A percentile compares a stretch with the other conserved stretches of the same genome.
phyloP scores from a whole-genome alignment of 2,113 vertebrate genomes.

The Zapornia atra region DNA sequence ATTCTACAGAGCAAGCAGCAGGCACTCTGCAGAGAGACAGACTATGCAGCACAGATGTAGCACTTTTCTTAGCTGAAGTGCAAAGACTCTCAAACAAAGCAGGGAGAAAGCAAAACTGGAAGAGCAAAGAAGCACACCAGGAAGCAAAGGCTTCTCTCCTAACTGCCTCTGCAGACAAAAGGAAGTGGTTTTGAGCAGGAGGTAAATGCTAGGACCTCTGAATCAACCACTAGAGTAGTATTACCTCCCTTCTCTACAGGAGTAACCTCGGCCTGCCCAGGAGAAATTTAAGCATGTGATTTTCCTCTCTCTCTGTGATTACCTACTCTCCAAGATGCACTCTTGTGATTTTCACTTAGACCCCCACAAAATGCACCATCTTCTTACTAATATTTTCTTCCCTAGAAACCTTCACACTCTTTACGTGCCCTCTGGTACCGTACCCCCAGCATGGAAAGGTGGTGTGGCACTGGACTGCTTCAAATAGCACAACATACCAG shows the following conservation, averaged over 20 bases:
- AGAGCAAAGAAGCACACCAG: not conserved
- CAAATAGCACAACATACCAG: not conserved
- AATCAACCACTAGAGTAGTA: not conserved
- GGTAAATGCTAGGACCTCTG: not conserved
- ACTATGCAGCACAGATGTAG: not conserved
- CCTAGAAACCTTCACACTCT: not conserved
- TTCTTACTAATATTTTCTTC: not conserved
- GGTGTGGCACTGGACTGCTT: not conserved
- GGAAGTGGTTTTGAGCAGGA: not conserved
- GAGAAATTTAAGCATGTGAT: not conserved
- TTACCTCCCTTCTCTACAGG: not conserved
- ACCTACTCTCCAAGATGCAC: not conserved
- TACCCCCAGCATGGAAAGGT: not conserved
- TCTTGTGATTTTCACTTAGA: not conserved
- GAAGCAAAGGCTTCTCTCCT: not conserved
- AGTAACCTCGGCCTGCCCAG: not conserved
- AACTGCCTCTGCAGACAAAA: not conserved
- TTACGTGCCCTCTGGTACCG: not conserved
- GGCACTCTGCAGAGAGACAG: not conserved
- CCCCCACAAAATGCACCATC: not conserved
- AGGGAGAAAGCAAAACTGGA: not conserved
- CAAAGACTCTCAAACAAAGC: not conserved
- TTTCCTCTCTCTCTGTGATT: too few relatives aligned
- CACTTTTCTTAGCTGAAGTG: not conserved
- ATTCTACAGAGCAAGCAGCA: not conserved